These are phyloP conservation scores for Drosophila fulvimacula DNA, from an alignment of 2,888 invertebrate species.

Conservation along the genomic window DNA sequence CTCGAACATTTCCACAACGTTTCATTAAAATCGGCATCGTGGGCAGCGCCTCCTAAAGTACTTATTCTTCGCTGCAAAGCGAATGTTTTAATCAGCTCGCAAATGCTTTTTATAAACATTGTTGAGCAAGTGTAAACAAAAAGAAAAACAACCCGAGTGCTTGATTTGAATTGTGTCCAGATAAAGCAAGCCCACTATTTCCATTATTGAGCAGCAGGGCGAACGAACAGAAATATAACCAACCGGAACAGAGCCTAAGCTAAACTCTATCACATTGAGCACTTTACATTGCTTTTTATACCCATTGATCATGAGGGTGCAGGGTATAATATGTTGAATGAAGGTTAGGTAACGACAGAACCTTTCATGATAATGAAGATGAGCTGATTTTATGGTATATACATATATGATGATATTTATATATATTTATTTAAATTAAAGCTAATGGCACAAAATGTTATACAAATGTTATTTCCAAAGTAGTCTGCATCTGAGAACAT, in stretches of 20 bases:
- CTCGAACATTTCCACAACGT: slow-evolving; percentile 50
- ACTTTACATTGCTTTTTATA: background rate
- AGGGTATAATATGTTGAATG: background rate
- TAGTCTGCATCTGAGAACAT: background rate
- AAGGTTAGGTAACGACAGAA: background rate
- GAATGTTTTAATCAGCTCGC: slow-evolving; percentile 50
- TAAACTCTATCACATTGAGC: slow-evolving; percentile 25
- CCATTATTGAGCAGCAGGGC: slow-evolving; percentile 28
- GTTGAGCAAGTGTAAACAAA: slow-evolving; percentile 43
- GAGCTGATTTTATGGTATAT: too few relatives aligned
- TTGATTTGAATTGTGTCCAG: slow-evolving; percentile 49
- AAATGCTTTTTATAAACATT: slow-evolving; percentile 55
- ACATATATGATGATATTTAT: background rate
- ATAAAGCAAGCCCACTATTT: slow-evolving; percentile 34
- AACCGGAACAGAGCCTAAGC: slow-evolving; percentile 35
- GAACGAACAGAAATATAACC: slow-evolving; percentile 10
- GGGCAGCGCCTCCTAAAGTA: slow-evolving; percentile 39
- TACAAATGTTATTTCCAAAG: too few relatives aligned
- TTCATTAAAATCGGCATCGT: slow-evolving; percentile 39
- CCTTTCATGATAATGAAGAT: background rate
- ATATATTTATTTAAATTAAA: background rate
- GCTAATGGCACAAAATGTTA: background rate
- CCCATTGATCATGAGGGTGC: background rate
- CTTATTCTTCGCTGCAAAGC: slow-evolving; percentile 7
- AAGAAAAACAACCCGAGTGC: slow-evolving; percentile 7